A percentile compares a stretch with the other conserved stretches of the same genome.
Evolutionary conservation across 1,140 invertebrate genomes (phyloP).

Genomic region (Bombus breviceps): DNA sequence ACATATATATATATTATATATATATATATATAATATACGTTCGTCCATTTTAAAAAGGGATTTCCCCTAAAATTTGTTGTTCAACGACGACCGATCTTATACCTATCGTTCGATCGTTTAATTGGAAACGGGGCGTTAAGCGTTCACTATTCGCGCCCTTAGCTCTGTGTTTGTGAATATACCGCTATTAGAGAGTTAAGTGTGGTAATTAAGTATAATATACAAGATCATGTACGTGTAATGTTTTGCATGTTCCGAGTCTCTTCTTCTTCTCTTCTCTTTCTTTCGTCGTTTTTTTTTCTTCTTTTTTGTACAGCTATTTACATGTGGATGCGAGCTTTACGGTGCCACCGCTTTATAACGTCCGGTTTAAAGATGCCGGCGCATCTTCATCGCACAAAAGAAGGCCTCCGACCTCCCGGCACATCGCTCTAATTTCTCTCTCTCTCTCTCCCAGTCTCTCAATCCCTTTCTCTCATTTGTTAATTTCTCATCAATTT

Average conservation of each 20-base stretch:
- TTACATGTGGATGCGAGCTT: conserved; percentile 74
- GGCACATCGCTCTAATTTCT: neutral
- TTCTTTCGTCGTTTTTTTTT: conserved; percentile 23
- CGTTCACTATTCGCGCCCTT: conserved; percentile 32
- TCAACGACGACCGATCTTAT: neutral
- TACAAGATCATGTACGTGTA: conserved; percentile 75
- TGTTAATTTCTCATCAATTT: conserved; percentile 24
- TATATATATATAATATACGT: neutral
- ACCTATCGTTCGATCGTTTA: conserved; percentile 1
- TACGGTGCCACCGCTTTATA: conserved; percentile 68
- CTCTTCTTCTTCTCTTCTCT: conserved; percentile 21
- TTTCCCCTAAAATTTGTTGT: conserved; percentile 7
- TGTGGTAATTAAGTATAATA: conserved; percentile 80
- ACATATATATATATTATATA: neutral
- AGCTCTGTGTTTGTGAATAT: conserved; percentile 51
- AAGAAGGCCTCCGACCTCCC: conserved; percentile 47
- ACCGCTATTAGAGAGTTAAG: conserved; percentile 73
- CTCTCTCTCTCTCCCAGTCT: neutral
- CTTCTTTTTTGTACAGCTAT: conserved; percentile 77
- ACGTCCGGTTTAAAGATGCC: conserved; percentile 60
- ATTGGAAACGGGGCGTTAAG: conserved; percentile 52
- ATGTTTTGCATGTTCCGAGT: conserved; percentile 65
- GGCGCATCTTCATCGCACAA: conserved; percentile 58
- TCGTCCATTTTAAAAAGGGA: neutral
- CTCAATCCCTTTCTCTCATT: neutral